Evolutionary conservation across 2,113 vertebrate genomes (phyloP), one percentile per base, ranked within the genome.

Genomic region (Progne subis): DNA sequence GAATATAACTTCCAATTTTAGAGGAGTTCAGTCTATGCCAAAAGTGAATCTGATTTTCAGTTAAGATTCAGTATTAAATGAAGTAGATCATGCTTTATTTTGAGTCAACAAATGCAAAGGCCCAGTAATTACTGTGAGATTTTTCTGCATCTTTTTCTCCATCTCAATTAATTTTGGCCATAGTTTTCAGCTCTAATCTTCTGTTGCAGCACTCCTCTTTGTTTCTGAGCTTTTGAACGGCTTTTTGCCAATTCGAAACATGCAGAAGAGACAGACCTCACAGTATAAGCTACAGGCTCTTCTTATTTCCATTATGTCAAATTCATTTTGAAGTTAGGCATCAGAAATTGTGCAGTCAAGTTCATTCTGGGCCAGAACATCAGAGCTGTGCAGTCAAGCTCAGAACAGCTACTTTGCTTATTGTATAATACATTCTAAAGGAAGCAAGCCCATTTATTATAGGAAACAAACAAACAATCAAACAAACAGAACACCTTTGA

Each of bases 231-330:
- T 80, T 87, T 70, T 1, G 3, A 46, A 61, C 59, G 25, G 28
- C 44, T 91, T 86, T 94, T 88, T 71, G 19, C 85, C 25, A 17
- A 53, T 34, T 79, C 2, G 0, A 29, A 83, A 53, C 26, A 23
- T 12, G 28, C 44, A 83, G 52, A 83, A 81, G 60, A 75, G 56
- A 56, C 61, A 88, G 94, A 92, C 82, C 19, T 86, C 68, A 53
- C 68, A 53, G 64, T 84, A 57, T 52, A 71, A 96, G 96, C 96
- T 96, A 71, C 82, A 96, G 95, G 96, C 92, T 90, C 74, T 93
- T 86, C 92, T 86, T 91, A 90, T 90, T 96, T 96, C 88, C 94
- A 82, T 97, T 94, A 93, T 88, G 94, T 96, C 95, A 96, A 95
- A 94, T 90, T 90, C 64, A 72, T 93, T 97, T 96, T 84, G 49